Percentiles rank a stretch among this genome's conserved stretches.
Evolutionary conservation across 2,888 invertebrate species (phyloP).

Genomic region (Poecilobothrus nobilitatus): DNA sequence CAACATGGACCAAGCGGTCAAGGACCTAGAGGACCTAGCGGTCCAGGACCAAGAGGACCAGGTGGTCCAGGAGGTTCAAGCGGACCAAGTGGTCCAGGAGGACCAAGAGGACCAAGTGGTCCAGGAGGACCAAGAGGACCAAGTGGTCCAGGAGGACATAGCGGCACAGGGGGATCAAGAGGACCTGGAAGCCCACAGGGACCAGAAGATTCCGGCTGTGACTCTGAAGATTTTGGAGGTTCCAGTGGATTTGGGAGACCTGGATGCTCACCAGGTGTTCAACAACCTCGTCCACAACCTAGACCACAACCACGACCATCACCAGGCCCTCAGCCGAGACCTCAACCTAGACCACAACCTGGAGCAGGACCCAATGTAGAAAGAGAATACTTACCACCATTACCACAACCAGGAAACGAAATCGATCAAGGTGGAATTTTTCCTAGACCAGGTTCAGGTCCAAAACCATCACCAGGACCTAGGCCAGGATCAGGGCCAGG

Average conservation of each 20-base stretch:
- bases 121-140: constrained; percentile 19
- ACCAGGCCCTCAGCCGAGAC: constrained; percentile 22
- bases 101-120: constrained; percentile 13
- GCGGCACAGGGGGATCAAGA: constrained; percentile 16
- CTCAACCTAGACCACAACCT: constrained; percentile 18
- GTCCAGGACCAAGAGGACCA: constrained; percentile 12
- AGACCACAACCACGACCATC: constrained; percentile 15
- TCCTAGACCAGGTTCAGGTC: not conserved
- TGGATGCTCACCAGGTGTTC: constrained; percentile 21
- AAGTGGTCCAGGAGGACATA: constrained; percentile 16
- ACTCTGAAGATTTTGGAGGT: constrained; percentile 14
- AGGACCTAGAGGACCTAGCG: constrained; percentile 6
- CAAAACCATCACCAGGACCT: constrained; percentile 6
- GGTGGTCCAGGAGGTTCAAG: constrained; percentile 17
- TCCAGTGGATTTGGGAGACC: constrained; percentile 16
- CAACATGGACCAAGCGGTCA: constrained; percentile 19
- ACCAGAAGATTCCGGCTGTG: constrained; percentile 12
- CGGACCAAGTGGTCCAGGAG: constrained; percentile 12
- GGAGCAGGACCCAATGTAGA: constrained; percentile 5
- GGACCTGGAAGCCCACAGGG: constrained; percentile 10
- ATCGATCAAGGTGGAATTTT: not conserved
- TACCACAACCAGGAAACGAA: constrained; percentile 7
- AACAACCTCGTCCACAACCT: constrained; percentile 10
- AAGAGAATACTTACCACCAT: constrained; percentile 7
- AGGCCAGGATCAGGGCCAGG: constrained; percentile 9